Conservation (phyloP, 2,888 invertebrate species). For the Archips xylosteana region DNA sequence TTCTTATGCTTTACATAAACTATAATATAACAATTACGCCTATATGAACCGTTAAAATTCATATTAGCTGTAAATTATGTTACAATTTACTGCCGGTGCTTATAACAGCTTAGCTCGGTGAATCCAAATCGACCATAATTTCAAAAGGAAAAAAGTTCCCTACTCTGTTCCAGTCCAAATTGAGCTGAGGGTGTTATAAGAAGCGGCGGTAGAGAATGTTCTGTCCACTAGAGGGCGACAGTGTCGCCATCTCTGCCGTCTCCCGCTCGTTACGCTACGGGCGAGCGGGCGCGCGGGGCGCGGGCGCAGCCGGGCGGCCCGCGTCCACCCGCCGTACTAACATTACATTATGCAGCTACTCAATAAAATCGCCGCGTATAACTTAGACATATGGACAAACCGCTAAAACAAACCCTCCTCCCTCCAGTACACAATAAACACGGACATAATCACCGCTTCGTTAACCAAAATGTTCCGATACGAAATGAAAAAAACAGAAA, state of each 20-base stretch:
- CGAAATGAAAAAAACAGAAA: conserved; percentile 62
- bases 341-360: conserved; percentile 76
- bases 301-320: conserved; percentile 14
- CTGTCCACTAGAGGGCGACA: conserved; percentile 57
- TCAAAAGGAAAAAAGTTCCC: conserved; percentile 20
- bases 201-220: conserved; percentile 49
- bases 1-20: conserved; percentile 83
- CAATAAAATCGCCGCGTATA: conserved; percentile 83
- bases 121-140: conserved; percentile 13
- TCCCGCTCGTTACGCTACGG: conserved; percentile 24
- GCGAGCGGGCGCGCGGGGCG: conserved; percentile 37
- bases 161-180: conserved; percentile 19
- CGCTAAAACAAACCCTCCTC: conserved; percentile 68
- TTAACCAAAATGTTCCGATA: conserved; percentile 52
- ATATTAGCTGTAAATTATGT: conserved; percentile 75
- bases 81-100: conserved; percentile 57
- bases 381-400: conserved; percentile 75
- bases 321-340: conserved; percentile 61
- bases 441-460: conserved; percentile 46
- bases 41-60: conserved; percentile 77
- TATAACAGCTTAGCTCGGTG: conserved; percentile 18
- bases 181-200: conserved; percentile 35
- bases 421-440: conserved; percentile 46
- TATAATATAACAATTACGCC: conserved; percentile 82
- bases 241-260: conserved; percentile 47